These are phyloP conservation scores for Papilio xuthus DNA, from an alignment of 1,140 invertebrate species.

Conservation along the genomic window DNA sequence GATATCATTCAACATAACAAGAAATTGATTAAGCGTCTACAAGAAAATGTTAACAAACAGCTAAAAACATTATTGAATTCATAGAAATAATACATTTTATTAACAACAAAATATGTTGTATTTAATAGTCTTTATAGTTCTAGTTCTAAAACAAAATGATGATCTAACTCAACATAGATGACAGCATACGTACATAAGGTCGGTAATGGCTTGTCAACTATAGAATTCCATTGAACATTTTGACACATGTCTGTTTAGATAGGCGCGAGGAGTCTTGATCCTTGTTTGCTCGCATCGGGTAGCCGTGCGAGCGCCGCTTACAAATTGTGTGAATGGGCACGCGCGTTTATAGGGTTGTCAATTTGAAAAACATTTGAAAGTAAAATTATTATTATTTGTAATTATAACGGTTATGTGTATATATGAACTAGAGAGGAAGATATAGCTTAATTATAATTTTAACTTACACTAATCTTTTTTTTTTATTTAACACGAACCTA, in stretches of 20 bases:
- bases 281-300: conserved; percentile 49
- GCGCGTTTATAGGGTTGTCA: conserved; percentile 55
- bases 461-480: no score
- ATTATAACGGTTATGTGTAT: no score
- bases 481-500: no score
- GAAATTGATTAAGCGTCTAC: neutral
- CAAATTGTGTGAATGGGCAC: conserved; percentile 64
- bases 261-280: conserved; percentile 57
- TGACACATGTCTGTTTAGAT: conserved; percentile 53
- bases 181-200: conserved; percentile 37
- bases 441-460: no score
- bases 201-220: conserved; percentile 44
- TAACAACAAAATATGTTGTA: neutral
- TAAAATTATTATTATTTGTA: no score
- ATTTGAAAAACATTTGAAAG: no score
- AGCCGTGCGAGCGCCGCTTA: conserved; percentile 53
- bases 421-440: no score
- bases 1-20: no score
- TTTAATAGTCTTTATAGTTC: neutral
- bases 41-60: neutral
- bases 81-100: neutral
- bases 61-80: neutral
- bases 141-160: neutral
- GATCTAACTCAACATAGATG: neutral
- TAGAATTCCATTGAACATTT: conserved; percentile 49